A percentile compares a stretch with the other conserved stretches of the same genome.
phyloP scores from a whole-genome alignment of 2,888 invertebrate species.

The Phyllotreta cruciferae region DNA sequence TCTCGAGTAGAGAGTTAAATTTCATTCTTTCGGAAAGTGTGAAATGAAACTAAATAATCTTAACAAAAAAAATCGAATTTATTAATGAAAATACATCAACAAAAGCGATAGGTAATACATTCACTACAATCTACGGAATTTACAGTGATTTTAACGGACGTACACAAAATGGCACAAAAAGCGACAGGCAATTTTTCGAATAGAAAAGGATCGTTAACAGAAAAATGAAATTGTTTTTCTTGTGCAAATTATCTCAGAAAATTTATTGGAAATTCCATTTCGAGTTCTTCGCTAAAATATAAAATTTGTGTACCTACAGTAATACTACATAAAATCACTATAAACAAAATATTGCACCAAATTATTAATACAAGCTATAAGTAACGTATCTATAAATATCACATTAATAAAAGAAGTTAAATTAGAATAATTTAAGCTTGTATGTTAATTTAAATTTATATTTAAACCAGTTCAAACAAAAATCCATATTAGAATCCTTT shows the following conservation, averaged over 20 bases:
- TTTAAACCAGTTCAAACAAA: neutral
- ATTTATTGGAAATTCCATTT: neutral
- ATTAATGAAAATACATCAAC: slow-evolving; percentile 23
- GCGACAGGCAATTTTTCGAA: too few relatives aligned
- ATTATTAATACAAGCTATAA: slow-evolving; percentile 12
- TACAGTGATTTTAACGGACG: neutral
- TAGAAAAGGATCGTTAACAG: too few relatives aligned
- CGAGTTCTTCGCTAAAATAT: too few relatives aligned
- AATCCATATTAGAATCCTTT: too few relatives aligned
- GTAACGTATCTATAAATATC: slow-evolving; percentile 9
- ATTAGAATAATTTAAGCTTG: slow-evolving; percentile 1
- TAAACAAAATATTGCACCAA: slow-evolving; percentile 18
- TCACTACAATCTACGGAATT: slow-evolving; percentile 12
- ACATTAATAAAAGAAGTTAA: slow-evolving; percentile 11
- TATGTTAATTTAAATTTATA: neutral
- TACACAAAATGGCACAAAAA: slow-evolving; percentile 4
- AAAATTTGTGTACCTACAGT: too few relatives aligned
- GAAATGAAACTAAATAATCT: slow-evolving; percentile 22
- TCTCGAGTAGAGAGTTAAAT: slow-evolving; percentile 1
- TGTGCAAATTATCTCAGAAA: too few relatives aligned
- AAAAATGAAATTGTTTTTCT: too few relatives aligned
- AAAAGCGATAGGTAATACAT: slow-evolving; percentile 11
- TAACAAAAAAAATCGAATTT: slow-evolving; percentile 24
- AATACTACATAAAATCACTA: slow-evolving; percentile 2
- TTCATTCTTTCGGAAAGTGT: neutral